Evolutionary conservation across 2,113 vertebrate genomes (phyloP), one percentile per base, ranked within the genome.

Genomic region (Silurus meridionalis): DNA sequence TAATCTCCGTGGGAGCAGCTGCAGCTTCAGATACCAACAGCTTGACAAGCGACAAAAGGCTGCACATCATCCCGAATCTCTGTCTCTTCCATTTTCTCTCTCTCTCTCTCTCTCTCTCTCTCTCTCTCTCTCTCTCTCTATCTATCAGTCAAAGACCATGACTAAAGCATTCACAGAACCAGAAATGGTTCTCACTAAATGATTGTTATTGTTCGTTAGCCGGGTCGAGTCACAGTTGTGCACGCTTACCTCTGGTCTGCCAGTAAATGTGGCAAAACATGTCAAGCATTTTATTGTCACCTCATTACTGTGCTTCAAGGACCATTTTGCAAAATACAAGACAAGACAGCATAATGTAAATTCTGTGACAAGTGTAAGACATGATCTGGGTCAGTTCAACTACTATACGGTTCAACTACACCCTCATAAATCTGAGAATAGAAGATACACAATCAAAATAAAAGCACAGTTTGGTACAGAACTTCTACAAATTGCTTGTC

Each of bases 1-100:
- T 90, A 89, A 85, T 84, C 86, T 89, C 82, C 74, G 82, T 87
- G 87, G 88, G 88, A 91, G 85, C 74, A 83, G 85, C 85, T 46
- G 23, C n/a, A 81, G 87, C 80, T 88, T 88, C 81, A 82, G 67
- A 80, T 50, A 63, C 61, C 80, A 48, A 25, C 79, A 82, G 23
- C 66, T 57, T 82, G 80, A 55, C 23, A 25, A 15, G 64, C 64
- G 37, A 82, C 28, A 83, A 75, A 83, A 61, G 55, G 53, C 55
- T 78, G 58, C 57, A 84, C 83, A 74, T 58, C 83, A 84, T 71
- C 52, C 21, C 15, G 10, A 50, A 78, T 19, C 52, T 84, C 63
- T 37, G 15, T 75, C 78, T 77, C 67, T 82, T 66, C 21, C 79
- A 19, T 5, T 61, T 80, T 48, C 21, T 28, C 58, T 67, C 23